Percentiles rank a stretch among this genome's conserved stretches.
These are phyloP conservation scores for Scomber colias DNA, from an alignment of 2,113 vertebrate species.

Conservation along the genomic window DNA sequence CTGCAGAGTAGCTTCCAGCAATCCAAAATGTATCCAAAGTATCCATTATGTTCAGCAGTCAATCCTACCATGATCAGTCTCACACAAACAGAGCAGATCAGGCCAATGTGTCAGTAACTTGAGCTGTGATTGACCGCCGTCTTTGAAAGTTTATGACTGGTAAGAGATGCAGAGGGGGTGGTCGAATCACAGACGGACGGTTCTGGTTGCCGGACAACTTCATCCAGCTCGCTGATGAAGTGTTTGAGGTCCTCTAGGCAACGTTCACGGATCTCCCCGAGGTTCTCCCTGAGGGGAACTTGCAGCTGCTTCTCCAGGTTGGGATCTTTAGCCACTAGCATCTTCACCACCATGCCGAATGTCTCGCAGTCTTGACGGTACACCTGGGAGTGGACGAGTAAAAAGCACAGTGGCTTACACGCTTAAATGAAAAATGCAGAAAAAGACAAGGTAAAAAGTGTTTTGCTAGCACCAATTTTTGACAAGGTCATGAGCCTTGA, in stretches of 20 bases:
- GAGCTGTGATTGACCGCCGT: slow-evolving; percentile 58
- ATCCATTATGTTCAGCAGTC: not conserved
- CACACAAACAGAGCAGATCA: not conserved
- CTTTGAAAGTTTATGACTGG: slow-evolving; percentile 70
- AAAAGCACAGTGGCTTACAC: not conserved
- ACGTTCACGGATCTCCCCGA: slow-evolving; percentile 96
- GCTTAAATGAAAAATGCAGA: not conserved
- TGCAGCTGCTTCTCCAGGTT: slow-evolving; percentile 95
- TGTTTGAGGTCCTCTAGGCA: slow-evolving; percentile 95
- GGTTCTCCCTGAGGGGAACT: slow-evolving; percentile 94
- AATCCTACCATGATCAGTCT: slow-evolving; percentile 19
- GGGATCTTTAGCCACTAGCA: slow-evolving; percentile 97
- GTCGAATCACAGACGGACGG: slow-evolving; percentile 62
- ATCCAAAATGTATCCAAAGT: slow-evolving; percentile 2
- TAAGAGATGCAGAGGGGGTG: slow-evolving; percentile 25
- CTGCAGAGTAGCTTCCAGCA: slow-evolving; percentile 20
- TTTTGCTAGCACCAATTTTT: not conserved
- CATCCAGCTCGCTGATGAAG: slow-evolving; percentile 93
- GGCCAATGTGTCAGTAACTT: slow-evolving; percentile 47
- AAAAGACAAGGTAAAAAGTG: not conserved
- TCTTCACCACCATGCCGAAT: slow-evolving; percentile 98
- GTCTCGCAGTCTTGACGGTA: slow-evolving; percentile 98
- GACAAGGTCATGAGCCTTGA: not conserved
- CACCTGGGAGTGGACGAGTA: slow-evolving; percentile 81
- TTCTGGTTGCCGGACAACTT: slow-evolving; percentile 81